Conservation (phyloP, 2,888 invertebrate species). For the Pachymerium ferrugineum region DNA sequence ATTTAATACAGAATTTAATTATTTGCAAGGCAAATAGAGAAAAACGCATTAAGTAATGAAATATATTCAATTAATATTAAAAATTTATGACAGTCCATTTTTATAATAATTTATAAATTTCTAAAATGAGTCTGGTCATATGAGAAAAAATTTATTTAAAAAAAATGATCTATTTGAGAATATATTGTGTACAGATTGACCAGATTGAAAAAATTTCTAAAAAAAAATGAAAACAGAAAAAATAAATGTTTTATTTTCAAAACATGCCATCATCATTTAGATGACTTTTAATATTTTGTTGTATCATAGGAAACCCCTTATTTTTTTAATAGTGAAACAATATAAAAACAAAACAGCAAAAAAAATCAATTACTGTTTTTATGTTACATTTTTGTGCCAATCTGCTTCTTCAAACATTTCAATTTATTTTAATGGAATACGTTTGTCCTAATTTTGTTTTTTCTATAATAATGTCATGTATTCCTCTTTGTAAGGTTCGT, state of each 20-base stretch:
- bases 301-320: too few relatives aligned
- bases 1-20: neutral
- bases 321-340: neutral
- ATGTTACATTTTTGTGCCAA: slow-evolving; percentile 4
- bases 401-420: neutral
- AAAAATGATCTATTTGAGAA: too few relatives aligned
- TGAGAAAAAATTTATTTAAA: too few relatives aligned
- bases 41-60: too few relatives aligned
- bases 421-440: neutral
- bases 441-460: neutral
- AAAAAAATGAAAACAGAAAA: neutral
- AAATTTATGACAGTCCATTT: too few relatives aligned
- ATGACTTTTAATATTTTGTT: neutral
- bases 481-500: slow-evolving; percentile 4
- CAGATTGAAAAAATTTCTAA: neutral
- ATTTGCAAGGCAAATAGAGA: neutral
- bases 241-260: slow-evolving; percentile 3
- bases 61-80: too few relatives aligned
- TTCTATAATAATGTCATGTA: slow-evolving; percentile 14
- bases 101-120: too few relatives aligned
- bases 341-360: neutral
- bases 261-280: neutral
- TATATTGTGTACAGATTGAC: slow-evolving; percentile 2
- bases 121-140: too few relatives aligned
- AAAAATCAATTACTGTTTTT: neutral